Conservation (phyloP, 1,140 invertebrate species). For the Lucilia cuprina region DNA sequence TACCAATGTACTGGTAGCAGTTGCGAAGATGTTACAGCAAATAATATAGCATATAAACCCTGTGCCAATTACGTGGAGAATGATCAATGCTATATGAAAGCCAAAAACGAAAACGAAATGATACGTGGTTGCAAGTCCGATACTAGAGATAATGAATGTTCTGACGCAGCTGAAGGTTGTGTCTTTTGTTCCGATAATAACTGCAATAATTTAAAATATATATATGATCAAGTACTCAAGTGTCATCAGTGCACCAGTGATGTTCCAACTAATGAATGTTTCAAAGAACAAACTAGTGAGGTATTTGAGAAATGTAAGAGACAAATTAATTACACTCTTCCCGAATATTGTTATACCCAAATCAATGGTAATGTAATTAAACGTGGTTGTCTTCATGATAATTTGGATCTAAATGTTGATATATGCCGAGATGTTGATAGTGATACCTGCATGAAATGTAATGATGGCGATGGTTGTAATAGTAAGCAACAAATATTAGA, state of each 20-base stretch:
- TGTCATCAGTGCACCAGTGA: constrained; percentile 35
- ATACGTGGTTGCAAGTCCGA: constrained; percentile 49
- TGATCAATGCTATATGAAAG: constrained; percentile 48
- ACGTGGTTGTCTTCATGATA: constrained; percentile 41
- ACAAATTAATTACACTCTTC: constrained; percentile 37
- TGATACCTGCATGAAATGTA: constrained; percentile 35
- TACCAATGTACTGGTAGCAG: constrained; percentile 41
- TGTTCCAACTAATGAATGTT: constrained; percentile 30
- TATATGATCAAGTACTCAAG: constrained; percentile 20
- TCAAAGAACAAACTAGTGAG: background rate
- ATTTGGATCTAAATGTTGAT: background rate
- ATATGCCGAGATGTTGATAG: background rate
- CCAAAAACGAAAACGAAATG: constrained; percentile 40
- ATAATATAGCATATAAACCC: background rate
- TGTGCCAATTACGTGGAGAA: constrained; percentile 32
- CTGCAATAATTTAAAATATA: constrained; percentile 44
- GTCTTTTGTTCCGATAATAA: constrained; percentile 38
- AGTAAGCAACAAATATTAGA: background rate
- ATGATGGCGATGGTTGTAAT: constrained; percentile 40
- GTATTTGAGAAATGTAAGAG: constrained; percentile 29
- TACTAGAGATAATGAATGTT: constrained; percentile 38
- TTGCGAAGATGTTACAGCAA: constrained; percentile 37
- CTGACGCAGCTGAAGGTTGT: constrained; percentile 38
- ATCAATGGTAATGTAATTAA: background rate
- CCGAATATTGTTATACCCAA: constrained; percentile 38